Evolutionary conservation across 2,113 vertebrate genomes (phyloP), one percentile per base, ranked within the genome.

Genomic region (Amphiprion percula): DNA sequence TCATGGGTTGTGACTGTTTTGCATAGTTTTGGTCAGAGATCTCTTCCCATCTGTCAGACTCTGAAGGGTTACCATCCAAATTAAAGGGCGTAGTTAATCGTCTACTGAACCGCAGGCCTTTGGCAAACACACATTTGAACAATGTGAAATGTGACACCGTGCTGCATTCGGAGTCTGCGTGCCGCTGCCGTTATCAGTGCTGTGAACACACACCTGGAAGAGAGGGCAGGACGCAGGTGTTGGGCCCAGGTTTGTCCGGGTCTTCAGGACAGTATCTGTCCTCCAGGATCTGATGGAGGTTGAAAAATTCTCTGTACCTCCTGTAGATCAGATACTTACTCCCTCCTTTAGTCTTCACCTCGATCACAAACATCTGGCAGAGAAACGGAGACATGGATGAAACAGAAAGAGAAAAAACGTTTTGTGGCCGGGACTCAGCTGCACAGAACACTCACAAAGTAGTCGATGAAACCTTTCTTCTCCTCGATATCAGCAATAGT

Each of bases 311-410:
- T 5, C 96, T 84, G 82, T 99, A 99, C 63, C 98, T 95, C 30
- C 98, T 94, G 89, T 97, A 99, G 92, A 99, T 98, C 73, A 99
- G 88, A 81, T 99, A 99, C 82, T 96, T 98, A 33, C 94, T 93
- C 0, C 94, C 95, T 8, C 98, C 97, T 92, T 97, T 99, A 0
- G 96, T 95, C 88, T 97, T 99, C 64, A 99, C 98, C 88, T 98
- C 97, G 4, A 98, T 97, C 75, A 98, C 97, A 86, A 99, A 99
- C 28, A 88, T 86, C 98, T 99, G 74, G 5, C 0, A 62, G 37
- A 52, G 5, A 49, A 53, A 47, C 4, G 11, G 10, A 77, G 28
- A 11, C 5, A 53, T 2, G 2, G 12, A 23, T 0, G 15, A 24
- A 2, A 33, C 6, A 58, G 33, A 60, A 2, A 33, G 9, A 58